A percentile compares a stretch with the other conserved stretches of the same genome.
Evolutionary conservation across 37 sponge, comb jelly and placozoan species (phyloP).

Genomic region (Spongilla lacustris): DNA sequence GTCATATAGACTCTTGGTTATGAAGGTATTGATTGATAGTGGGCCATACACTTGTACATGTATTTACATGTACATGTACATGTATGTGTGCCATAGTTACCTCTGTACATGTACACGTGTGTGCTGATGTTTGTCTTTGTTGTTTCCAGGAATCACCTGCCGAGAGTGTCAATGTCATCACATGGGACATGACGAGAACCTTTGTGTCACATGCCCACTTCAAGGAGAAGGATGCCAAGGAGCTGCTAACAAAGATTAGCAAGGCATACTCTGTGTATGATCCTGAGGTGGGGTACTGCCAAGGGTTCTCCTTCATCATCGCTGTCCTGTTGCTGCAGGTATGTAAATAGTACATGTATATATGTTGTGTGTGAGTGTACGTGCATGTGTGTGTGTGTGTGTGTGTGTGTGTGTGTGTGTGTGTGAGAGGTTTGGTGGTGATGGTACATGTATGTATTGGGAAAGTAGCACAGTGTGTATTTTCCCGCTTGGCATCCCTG

Average conservation of each 20-base stretch:
- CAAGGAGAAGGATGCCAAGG: slow-evolving; percentile 63
- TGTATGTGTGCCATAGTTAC: not conserved
- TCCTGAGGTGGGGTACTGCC: slow-evolving; percentile 96
- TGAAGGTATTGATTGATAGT: slow-evolving; percentile 72
- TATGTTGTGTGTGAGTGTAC: no score
- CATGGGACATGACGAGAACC: slow-evolving; percentile 95
- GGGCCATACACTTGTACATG: not conserved
- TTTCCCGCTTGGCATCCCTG: no score
- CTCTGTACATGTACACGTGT: no score
- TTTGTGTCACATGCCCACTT: slow-evolving; percentile 92
- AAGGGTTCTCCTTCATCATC: slow-evolving; percentile 95
- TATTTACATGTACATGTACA: slow-evolving; percentile 1
- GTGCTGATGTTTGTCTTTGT: no score
- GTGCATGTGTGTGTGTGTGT: not conserved
- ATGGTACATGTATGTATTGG: no score
- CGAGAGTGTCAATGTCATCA: slow-evolving; percentile 79
- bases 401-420: not conserved
- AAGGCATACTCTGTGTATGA: slow-evolving; percentile 96
- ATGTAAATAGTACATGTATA: no score
- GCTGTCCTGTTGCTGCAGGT: slow-evolving; percentile 95
- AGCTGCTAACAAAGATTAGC: slow-evolving; percentile 86
- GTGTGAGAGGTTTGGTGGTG: not conserved
- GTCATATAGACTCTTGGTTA: slow-evolving; percentile 77
- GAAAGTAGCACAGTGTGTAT: no score
- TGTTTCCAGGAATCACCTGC: slow-evolving; percentile 75